Conservation (phyloP, 2,888 invertebrate species). For the Coelinius sp. region DNA sequence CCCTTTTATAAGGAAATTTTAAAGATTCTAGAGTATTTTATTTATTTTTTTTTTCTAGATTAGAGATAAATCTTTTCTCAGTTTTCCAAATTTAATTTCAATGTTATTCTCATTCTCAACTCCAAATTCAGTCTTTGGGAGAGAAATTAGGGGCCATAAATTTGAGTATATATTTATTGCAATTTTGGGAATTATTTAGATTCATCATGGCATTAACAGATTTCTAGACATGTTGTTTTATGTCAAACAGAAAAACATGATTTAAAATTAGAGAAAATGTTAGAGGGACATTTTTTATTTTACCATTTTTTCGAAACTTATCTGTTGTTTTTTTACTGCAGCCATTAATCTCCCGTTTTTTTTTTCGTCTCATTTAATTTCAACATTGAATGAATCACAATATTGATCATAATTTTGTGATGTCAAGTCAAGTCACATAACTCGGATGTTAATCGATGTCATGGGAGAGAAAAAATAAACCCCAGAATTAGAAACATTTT, state of each 20-base stretch:
- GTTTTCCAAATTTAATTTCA: neutral
- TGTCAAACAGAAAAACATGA: conserved; percentile 18
- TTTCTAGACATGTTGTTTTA: conserved; percentile 3
- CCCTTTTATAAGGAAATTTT: neutral
- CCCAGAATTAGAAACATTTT: neutral
- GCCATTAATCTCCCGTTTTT: neutral
- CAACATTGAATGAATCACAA: neutral
- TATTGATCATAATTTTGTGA: neutral
- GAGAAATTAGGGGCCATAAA: neutral
- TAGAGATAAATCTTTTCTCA: neutral
- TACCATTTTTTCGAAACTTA: neutral
- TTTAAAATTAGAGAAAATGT: conserved; percentile 7
- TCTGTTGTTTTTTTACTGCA: neutral
- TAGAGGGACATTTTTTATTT: neutral
- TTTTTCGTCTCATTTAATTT: neutral
- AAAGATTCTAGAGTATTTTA: neutral
- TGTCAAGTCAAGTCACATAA: neutral
- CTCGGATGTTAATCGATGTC: neutral
- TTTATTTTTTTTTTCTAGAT: neutral
- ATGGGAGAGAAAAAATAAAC: conserved; percentile 8
- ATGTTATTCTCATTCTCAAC: neutral
- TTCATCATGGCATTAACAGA: neutral
- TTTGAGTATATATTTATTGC: neutral
- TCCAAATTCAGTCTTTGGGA: neutral
- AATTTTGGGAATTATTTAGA: conserved; percentile 4